A percentile compares a stretch with the other conserved stretches of the same genome.
phyloP scores from a whole-genome alignment of 2,113 vertebrate species.

The Bufo gargarizans region DNA sequence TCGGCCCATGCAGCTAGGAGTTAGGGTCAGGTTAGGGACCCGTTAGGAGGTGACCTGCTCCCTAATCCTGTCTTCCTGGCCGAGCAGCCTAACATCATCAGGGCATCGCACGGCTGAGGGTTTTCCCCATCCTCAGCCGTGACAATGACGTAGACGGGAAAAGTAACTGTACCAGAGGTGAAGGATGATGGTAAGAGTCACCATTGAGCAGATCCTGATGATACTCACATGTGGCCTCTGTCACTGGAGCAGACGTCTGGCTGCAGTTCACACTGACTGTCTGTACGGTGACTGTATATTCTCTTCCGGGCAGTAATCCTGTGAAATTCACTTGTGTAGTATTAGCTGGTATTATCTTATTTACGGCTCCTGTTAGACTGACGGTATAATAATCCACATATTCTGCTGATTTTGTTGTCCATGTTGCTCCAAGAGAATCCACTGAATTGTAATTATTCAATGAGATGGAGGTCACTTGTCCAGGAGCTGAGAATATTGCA shows the following conservation, averaged over 20 bases:
- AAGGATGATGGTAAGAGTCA: too few species aligned
- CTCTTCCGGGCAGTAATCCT: conserved; percentile 5
- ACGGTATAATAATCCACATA: conserved; percentile 2
- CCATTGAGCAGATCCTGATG: background rate
- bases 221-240: conserved; percentile 43
- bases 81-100: too few species aligned
- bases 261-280: background rate
- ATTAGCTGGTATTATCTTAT: background rate
- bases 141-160: too few species aligned
- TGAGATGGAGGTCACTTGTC: background rate
- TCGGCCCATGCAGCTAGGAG: too few species aligned
- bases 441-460: background rate
- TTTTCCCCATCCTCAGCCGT: too few species aligned
- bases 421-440: background rate
- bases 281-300: background rate
- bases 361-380: conserved; percentile 2
- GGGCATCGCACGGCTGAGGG: too few species aligned
- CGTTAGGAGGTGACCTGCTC: too few species aligned
- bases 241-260: background rate
- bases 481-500: background rate
- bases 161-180: too few species aligned
- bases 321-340: background rate
- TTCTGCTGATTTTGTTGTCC: background rate
- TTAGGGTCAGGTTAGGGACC: too few species aligned
- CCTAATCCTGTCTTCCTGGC: too few species aligned